phyloP scores from a whole-genome alignment of 1,140 invertebrate genomes.

The Laupala kohalensis region DNA sequence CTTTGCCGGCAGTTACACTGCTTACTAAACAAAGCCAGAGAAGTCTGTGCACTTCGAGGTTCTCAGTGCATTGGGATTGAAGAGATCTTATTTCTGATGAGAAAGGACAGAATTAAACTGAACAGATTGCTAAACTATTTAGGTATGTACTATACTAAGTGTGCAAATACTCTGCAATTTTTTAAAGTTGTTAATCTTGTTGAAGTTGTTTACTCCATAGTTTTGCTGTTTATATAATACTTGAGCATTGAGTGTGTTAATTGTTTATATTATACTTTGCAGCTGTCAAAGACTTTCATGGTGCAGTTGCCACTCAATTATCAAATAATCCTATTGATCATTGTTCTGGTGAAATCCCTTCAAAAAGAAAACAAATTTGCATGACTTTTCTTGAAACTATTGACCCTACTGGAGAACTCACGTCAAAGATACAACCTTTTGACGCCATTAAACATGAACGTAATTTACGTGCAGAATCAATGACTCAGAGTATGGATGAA shows the following conservation, averaged over 20 bases:
- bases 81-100: neutral
- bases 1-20: neutral
- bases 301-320: neutral
- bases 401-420: constrained; percentile 10
- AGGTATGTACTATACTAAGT: no score
- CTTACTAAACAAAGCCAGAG: neutral
- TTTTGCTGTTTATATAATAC: no score
- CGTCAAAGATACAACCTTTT: constrained; percentile 1
- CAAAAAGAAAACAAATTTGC: neutral
- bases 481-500: constrained; percentile 28
- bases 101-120: neutral
- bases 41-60: neutral
- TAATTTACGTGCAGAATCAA: constrained; percentile 23
- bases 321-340: neutral
- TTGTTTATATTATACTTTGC: no score
- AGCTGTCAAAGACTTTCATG: neutral
- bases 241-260: no score
- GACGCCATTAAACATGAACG: constrained; percentile 20
- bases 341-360: neutral
- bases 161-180: no score
- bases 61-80: neutral
- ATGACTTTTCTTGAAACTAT: constrained; percentile 8
- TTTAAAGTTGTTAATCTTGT: no score
- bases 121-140: neutral
- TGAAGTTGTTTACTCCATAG: no score